Evolutionary conservation across 2,797 vertebrate species (phyloP), one percentile per base, ranked within the genome.

Genomic region (Ispidina picta): DNA sequence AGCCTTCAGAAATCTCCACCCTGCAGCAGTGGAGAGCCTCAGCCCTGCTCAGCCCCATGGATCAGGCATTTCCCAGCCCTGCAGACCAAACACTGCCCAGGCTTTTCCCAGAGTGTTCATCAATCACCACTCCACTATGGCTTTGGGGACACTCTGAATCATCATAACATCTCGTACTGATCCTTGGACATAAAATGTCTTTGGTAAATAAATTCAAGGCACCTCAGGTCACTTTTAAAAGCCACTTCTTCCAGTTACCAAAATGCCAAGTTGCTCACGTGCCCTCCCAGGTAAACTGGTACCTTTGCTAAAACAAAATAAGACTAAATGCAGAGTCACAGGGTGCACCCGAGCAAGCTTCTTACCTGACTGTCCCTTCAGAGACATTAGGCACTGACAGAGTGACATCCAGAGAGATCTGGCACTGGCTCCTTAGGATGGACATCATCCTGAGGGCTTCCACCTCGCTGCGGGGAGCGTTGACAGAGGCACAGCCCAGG

Each of bases 371-470:
- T 1, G 99, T 99, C 83, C 99, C 99, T 96, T 99, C 99, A 1
- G 99, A 99, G 46, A 99, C 98, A 9, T 99, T 99, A 9, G 99
- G 99, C 95, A 99, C 99, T 1, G 99, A 99, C 19, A 99, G 98
- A 5, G 99, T 99, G 86, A 99, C 98, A 20, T 99, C 98, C 82
- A 99, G 97, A 39, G 99, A 98, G 66, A 98, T 97, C 97, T 99
- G 98, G 97, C 99, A 98, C 95, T 99, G 99, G 84, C 98, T 98
- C 9, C 99, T 97, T 72, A 99, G 97, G 92, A 99, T 99, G 85
- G 98, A 98, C 98, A 99, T 99, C 99, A 99, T 99, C 17, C 99
- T 97, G 54, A 99, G 98, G 17, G 99, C 99, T 94, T 99, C 99
- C 88, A 99, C 98, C 96, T 99, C 99, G 76, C 99, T 99, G 64